A percentile compares a stretch with the other conserved stretches of the same genome.
phyloP scores from a whole-genome alignment of 2,797 vertebrate species.

The Labroides dimidiatus region DNA sequence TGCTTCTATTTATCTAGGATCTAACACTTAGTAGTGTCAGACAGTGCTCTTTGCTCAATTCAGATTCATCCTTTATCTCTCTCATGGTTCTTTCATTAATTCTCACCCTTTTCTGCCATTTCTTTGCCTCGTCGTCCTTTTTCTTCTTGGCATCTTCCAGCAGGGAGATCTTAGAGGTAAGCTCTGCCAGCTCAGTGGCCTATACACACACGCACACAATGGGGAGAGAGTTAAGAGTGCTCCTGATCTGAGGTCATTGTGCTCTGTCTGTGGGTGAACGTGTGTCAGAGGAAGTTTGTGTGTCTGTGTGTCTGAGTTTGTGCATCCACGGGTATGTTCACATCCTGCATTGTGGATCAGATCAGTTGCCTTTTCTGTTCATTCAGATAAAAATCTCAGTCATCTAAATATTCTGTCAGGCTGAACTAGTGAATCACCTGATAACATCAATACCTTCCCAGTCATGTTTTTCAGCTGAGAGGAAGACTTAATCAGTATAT shows the following conservation, averaged over 20 bases:
- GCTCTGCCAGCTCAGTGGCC: constrained; percentile 93
- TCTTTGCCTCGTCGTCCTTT: constrained; percentile 92
- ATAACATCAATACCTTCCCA: not conserved
- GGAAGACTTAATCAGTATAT: constrained; percentile 12
- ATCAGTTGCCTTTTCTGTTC: constrained; percentile 9
- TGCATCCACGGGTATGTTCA: not conserved
- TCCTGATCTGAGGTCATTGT: constrained; percentile 65
- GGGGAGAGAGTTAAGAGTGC: constrained; percentile 62
- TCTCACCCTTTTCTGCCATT: constrained; percentile 95
- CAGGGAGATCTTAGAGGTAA: constrained; percentile 93
- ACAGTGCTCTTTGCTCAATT: constrained; percentile 58
- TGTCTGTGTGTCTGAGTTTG: not conserved
- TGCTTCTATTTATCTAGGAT: constrained; percentile 16
- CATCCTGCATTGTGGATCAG: constrained; percentile 4
- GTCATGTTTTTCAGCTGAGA: constrained; percentile 9
- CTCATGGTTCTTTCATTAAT: constrained; percentile 55
- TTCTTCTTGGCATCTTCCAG: constrained; percentile 94
- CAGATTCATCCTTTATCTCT: constrained; percentile 63
- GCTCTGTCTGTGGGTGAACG: constrained; percentile 38
- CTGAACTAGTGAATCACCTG: constrained; percentile 6
- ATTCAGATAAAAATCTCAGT: constrained; percentile 5
- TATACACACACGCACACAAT: constrained; percentile 79
- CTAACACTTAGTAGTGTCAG: constrained; percentile 45
- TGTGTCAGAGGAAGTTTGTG: constrained; percentile 19
- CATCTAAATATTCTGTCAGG: constrained; percentile 4